A percentile compares a stretch with the other conserved stretches of the same genome.
These are phyloP conservation scores for Thaumatotibia leucotreta DNA, from an alignment of 1,140 invertebrate genomes.

Conservation along the genomic window DNA sequence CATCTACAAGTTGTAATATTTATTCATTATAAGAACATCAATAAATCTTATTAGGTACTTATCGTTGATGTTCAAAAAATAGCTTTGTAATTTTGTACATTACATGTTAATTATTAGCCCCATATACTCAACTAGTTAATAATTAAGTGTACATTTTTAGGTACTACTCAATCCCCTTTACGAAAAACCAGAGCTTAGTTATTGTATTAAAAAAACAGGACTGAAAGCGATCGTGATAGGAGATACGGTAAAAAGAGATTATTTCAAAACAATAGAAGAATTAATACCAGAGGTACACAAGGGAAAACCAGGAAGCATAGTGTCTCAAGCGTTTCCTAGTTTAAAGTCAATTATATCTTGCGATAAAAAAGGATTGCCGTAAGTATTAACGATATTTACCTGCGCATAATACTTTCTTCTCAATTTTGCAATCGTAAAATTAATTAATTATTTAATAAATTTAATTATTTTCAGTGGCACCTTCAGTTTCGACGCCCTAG, in stretches of 20 bases:
- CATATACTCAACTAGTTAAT: too few relatives aligned
- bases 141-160: slow-evolving; percentile 54
- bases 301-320: slow-evolving; percentile 51
- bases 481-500: slow-evolving; percentile 78
- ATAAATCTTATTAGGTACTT: too few relatives aligned
- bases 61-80: too few relatives aligned
- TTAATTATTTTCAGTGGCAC: slow-evolving; percentile 79
- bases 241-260: slow-evolving; percentile 83
- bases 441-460: too few relatives aligned
- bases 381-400: too few relatives aligned
- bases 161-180: slow-evolving; percentile 92
- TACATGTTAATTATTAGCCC: too few relatives aligned
- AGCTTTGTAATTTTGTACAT: too few relatives aligned
- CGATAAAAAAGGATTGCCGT: slow-evolving; percentile 75
- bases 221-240: slow-evolving; percentile 85
- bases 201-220: slow-evolving; percentile 87
- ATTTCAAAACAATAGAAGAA: slow-evolving; percentile 81
- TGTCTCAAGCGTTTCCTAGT: slow-evolving; percentile 58
- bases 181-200: slow-evolving; percentile 85
- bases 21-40: too few relatives aligned
- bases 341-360: slow-evolving; percentile 78
- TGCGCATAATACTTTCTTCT: too few relatives aligned
- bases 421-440: too few relatives aligned
- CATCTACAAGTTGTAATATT: too few relatives aligned
- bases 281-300: slow-evolving; percentile 74